Evolutionary conservation across 2,888 invertebrate species (phyloP).

Genomic region (Nemapogon koenigi): DNA sequence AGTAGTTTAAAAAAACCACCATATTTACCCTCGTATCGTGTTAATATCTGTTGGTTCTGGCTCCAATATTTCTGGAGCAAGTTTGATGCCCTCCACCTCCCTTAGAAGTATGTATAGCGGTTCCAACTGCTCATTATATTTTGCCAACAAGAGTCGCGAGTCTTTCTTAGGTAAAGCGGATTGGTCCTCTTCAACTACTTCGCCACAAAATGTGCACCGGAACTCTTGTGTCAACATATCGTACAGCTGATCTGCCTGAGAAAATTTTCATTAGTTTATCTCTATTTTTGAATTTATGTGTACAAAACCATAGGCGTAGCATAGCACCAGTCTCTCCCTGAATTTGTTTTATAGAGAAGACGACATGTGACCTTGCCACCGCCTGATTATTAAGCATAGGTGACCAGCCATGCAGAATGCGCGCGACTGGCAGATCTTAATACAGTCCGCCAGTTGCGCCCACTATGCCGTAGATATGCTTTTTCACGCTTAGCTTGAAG

Average conservation of each 20-base stretch:
- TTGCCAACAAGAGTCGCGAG: conserved; percentile 86
- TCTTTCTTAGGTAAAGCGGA: conserved; percentile 93
- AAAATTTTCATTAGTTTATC: conserved; percentile 9
- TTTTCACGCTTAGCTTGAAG: no score
- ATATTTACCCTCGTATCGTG: conserved; percentile 74
- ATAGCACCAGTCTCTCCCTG: no score
- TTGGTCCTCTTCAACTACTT: conserved; percentile 92
- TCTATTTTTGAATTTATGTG: no score
- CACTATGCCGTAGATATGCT: no score
- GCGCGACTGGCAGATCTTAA: no score
- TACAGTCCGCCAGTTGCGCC: no score
- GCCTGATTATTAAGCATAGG: no score
- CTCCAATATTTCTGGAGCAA: conserved; percentile 92
- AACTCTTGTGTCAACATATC: conserved; percentile 86
- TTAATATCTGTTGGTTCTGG: conserved; percentile 93
- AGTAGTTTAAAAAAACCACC: neutral
- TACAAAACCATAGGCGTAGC: no score
- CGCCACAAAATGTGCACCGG: conserved; percentile 88
- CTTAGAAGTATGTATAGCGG: conserved; percentile 88
- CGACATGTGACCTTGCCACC: no score
- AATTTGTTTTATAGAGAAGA: no score
- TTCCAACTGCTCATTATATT: conserved; percentile 94
- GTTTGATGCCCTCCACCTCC: conserved; percentile 91
- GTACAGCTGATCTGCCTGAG: conserved; percentile 84
- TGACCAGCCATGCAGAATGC: no score